A percentile compares a stretch with the other conserved stretches of the same genome.
Conservation (phyloP, 1,140 invertebrate species). For the Caenorhabditis brenneri region DNA sequence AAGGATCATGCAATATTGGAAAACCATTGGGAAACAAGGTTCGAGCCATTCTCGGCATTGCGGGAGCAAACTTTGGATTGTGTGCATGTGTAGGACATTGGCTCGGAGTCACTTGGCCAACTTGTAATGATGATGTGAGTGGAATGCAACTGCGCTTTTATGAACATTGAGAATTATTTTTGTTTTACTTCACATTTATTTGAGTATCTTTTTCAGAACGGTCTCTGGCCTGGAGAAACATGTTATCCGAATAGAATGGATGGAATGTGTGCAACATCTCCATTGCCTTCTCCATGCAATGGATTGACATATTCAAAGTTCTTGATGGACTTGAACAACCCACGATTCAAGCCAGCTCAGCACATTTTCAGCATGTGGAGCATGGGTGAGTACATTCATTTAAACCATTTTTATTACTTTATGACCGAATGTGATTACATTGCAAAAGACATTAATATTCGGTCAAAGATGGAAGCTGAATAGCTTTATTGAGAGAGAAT, state of each 20-base stretch:
- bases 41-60: background rate
- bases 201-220: background rate
- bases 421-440: background rate
- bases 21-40: constrained; percentile 30
- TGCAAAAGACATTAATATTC: background rate
- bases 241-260: constrained; percentile 19
- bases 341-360: constrained; percentile 9
- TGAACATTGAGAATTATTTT: background rate
- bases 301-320: constrained; percentile 30
- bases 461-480: constrained; percentile 5
- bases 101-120: constrained; percentile 21
- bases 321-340: constrained; percentile 1
- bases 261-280: background rate
- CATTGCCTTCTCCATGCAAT: constrained; percentile 16
- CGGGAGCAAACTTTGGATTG: constrained; percentile 36
- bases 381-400: background rate
- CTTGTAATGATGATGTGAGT: constrained; percentile 22
- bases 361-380: constrained; percentile 42
- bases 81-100: constrained; percentile 15
- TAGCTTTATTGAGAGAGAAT: background rate
- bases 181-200: too few relatives aligned
- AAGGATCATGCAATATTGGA: constrained; percentile 30
- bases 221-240: constrained; percentile 15
- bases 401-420: background rate
- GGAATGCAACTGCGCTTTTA: background rate